phyloP scores from a whole-genome alignment of 2,113 vertebrate species.

The Crotalus helleri region DNA sequence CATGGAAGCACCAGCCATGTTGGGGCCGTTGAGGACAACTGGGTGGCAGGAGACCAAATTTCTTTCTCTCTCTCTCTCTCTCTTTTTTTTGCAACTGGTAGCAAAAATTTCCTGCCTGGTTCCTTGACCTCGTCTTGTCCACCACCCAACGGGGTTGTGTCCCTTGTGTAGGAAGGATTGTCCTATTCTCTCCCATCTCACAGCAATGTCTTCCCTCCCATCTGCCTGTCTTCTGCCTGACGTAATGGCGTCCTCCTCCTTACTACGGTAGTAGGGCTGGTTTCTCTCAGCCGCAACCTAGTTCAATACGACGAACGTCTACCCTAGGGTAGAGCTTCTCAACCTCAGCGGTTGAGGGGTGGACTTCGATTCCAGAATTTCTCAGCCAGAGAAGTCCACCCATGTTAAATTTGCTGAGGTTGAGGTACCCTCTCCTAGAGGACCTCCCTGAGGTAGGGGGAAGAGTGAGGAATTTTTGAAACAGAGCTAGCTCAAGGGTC shows the following conservation, averaged over 20 bases:
- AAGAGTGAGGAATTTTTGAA: no score
- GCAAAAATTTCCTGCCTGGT: not conserved
- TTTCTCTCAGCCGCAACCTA: not conserved
- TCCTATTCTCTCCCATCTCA: not conserved
- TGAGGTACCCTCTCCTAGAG: no score
- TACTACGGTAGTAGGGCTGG: not conserved
- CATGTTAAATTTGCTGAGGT: no score
- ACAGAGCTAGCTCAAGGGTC: no score
- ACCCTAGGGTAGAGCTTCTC: not conserved
- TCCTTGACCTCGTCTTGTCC: not conserved
- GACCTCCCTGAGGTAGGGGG: no score
- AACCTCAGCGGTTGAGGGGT: no score
- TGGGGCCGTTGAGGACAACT: not conserved
- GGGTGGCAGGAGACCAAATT: not conserved
- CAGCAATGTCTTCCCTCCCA: fast-evolving
- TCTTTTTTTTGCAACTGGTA: not conserved
- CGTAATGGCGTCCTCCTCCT: not conserved
- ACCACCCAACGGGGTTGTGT: not conserved
- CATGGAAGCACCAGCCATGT: not conserved
- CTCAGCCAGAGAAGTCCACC: not conserved
- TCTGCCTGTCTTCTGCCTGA: not conserved
- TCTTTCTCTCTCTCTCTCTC: not conserved
- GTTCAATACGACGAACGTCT: not conserved
- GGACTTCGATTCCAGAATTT: not conserved
- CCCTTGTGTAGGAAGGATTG: not conserved